Conservation (phyloP, 2,888 invertebrate genomes). For the Busseola fusca region DNA sequence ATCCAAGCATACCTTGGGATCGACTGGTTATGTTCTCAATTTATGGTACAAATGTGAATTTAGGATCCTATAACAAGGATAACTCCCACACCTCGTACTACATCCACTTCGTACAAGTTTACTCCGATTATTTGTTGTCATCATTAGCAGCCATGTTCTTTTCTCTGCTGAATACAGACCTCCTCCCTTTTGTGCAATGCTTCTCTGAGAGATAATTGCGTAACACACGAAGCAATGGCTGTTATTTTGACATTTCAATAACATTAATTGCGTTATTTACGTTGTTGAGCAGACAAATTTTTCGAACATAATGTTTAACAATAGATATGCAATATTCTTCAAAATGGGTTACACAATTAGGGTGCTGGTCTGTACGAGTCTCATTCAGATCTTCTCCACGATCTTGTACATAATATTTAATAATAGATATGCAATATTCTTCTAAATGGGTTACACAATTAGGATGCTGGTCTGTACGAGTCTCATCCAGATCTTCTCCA, state of each 20-base stretch:
- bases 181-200: neutral
- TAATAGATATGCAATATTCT: neutral
- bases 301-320: neutral
- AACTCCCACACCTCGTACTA: too few species aligned
- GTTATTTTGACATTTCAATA: neutral
- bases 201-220: neutral
- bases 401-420: neutral
- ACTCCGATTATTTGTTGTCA: neutral
- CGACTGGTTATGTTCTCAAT: too few species aligned
- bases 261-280: neutral
- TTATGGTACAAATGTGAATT: too few species aligned
- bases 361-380: neutral
- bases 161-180: neutral
- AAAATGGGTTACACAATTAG: neutral
- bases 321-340: neutral
- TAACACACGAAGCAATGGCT: too few species aligned
- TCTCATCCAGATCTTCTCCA: neutral
- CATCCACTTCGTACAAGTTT: too few species aligned
- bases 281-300: neutral
- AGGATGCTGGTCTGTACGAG: too few species aligned
- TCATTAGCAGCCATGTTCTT: neutral
- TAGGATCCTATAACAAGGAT: too few species aligned
- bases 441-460: too few species aligned
- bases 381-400: neutral
- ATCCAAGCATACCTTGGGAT: too few species aligned